Conservation (phyloP, 2,113 vertebrate genomes). For the Paramormyrops kingsleyae region DNA sequence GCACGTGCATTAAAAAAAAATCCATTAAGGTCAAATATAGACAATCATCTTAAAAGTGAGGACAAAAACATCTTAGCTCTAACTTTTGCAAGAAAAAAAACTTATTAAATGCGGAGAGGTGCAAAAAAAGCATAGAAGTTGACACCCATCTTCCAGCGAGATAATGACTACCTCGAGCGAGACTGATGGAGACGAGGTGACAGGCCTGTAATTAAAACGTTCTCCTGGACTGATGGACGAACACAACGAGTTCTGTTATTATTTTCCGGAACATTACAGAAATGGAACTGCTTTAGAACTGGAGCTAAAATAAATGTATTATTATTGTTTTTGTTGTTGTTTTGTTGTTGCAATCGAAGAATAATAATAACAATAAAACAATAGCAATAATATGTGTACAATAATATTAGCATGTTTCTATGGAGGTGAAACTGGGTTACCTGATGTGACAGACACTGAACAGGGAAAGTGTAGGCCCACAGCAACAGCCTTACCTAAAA, state of each 20-base stretch:
- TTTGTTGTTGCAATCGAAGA: not conserved
- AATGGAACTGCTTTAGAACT: not conserved
- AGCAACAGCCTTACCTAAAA: not conserved
- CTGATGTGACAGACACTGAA: not conserved
- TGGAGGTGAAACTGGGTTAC: not conserved
- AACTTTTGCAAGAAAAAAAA: not conserved
- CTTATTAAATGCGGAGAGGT: not conserved
- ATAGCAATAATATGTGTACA: not conserved
- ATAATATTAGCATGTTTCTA: not conserved
- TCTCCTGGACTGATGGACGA: conserved; percentile 20
- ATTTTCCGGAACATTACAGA: conserved; percentile 3
- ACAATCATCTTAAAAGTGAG: not conserved
- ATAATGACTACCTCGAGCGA: not conserved
- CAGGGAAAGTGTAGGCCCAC: not conserved
- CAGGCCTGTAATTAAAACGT: conserved; percentile 31
- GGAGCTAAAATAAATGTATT: not conserved
- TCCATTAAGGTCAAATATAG: not conserved
- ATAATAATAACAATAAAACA: not conserved
- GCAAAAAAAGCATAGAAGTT: not conserved
- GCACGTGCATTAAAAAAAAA: not conserved
- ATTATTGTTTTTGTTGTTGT: not conserved
- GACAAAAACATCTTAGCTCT: not conserved
- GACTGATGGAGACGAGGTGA: conserved; percentile 18
- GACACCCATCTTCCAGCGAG: conserved; percentile 4
- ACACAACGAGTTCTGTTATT: conserved; percentile 25